Base-by-base conservation (phyloP, 2,113 vertebrate genomes). In the Syngnathoides biaculeatus region DNA sequence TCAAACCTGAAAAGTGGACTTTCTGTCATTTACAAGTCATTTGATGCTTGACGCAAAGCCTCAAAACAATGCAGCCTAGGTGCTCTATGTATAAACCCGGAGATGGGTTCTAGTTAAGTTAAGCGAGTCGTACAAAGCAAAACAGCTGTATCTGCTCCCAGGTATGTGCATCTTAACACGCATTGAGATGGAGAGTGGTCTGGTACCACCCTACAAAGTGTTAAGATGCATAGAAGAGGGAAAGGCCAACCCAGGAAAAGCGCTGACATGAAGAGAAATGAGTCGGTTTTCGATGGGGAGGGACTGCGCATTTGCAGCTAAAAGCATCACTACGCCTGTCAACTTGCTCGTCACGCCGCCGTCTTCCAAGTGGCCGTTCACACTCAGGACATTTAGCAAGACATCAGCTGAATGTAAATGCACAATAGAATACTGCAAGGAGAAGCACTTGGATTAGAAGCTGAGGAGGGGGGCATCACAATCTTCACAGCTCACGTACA, bases 231-330 rank as follows among this genome's bases (percentile, higher is more conserved):
- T 65, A 73, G 67, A 72, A 65, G 69, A 73, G 7, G 12, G 71
- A 76, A 76, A 78, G 84, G 84, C 84, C 82, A 82, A 64, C 62
- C 73, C 65, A 55, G 73, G 68, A 78, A 85, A 87, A 86, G 55
- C 64, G 82, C 85, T 89, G 84, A 87, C 80, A 67, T 59, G 50
- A 72, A 66, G 74, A 70, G 75, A 87, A 87, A 81, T 52, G 14
- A 26, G 64, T 8, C 48, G 8, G 48, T 52, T 52, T 11, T 52
- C n/a, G 48, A 20, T n/a, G 48, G 48, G 48, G 20, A 52, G 48
- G 48, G 48, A 74, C 73, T 79, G 63, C 82, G 84, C 82, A 75
- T 79, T 77, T 79, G 71, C 73, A 80, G 78, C 82, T 81, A 61
- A 82, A 83, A 75, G 71, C 73, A 69, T 26, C 30, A 50, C 52